Percentiles rank a stretch among this genome's conserved stretches.
Conservation (phyloP, 2,113 vertebrate genomes). For the Leucosticte australis region DNA sequence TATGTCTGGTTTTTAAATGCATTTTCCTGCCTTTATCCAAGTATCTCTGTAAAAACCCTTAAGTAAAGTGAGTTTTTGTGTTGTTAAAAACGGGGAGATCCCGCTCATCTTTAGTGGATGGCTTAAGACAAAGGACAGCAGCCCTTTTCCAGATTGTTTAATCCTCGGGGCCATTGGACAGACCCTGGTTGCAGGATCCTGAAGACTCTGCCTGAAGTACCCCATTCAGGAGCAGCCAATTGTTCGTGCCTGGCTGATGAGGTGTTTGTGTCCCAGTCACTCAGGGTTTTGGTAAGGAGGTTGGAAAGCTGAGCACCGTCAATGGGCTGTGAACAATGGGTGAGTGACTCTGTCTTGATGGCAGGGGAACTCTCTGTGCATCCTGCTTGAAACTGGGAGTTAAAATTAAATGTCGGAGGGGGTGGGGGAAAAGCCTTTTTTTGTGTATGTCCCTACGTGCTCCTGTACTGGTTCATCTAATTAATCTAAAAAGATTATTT, state of each 20-base stretch:
- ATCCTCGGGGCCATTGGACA: fast-evolving
- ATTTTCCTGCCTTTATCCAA: neutral
- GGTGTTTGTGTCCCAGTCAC: neutral
- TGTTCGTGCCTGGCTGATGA: neutral
- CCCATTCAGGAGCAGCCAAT: neutral
- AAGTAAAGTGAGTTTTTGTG: neutral
- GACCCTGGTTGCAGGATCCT: neutral
- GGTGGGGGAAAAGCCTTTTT: neutral
- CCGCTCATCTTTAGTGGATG: neutral
- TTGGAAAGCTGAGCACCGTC: neutral
- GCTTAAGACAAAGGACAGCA: neutral
- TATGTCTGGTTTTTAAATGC: neutral
- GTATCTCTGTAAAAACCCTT: neutral
- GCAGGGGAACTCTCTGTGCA: neutral
- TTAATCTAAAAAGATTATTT: neutral
- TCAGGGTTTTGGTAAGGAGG: neutral
- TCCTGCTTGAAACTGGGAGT: neutral
- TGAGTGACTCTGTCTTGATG: neutral
- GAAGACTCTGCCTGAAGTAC: neutral
- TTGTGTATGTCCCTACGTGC: neutral
- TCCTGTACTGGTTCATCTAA: neutral
- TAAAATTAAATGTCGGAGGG: neutral
- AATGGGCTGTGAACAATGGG: neutral
- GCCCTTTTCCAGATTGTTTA: neutral
- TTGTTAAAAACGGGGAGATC: neutral